These are phyloP conservation scores for Dermolepida albohirtum DNA, from an alignment of 2,888 invertebrate genomes.

Conservation along the genomic window DNA sequence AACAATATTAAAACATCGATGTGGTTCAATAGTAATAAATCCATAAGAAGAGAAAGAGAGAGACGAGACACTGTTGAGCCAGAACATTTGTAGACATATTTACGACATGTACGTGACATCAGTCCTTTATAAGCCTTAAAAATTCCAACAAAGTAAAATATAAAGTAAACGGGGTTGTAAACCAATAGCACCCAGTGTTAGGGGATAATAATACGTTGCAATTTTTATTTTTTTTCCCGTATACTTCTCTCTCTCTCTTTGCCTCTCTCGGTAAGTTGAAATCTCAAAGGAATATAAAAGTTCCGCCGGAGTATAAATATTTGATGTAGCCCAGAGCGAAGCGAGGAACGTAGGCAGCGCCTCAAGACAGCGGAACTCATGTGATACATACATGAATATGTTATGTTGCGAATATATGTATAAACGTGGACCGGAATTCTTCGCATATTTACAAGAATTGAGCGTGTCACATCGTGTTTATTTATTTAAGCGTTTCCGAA, in stretches of 20 bases:
- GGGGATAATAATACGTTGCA: conserved; percentile 31
- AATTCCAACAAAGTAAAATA: conserved; percentile 23
- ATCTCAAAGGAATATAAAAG: conserved; percentile 51
- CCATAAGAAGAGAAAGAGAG: no score
- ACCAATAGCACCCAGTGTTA: conserved; percentile 22
- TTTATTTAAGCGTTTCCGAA: conserved; percentile 21
- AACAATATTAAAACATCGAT: no score
- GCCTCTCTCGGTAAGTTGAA: not conserved
- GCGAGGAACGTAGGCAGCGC: conserved; percentile 43
- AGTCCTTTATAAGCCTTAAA: conserved; percentile 17
- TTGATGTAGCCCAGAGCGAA: conserved; percentile 53
- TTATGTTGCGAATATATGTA: conserved; percentile 24
- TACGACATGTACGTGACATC: no score
- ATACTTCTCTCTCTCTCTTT: not conserved
- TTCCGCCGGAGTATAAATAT: conserved; percentile 56
- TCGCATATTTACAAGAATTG: conserved; percentile 23
- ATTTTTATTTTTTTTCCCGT: conserved; percentile 24
- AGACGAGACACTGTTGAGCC: not conserved
- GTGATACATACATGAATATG: conserved; percentile 51
- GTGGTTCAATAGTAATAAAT: no score
- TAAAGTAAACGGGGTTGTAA: conserved; percentile 25
- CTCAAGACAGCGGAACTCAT: conserved; percentile 48
- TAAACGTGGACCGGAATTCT: conserved; percentile 2
- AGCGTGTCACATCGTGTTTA: conserved; percentile 33
- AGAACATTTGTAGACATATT: not conserved